A percentile compares a stretch with the other conserved stretches of the same genome.
phyloP scores from a whole-genome alignment of 2,797 vertebrate genomes.

The Acanthurus leucopareius region DNA sequence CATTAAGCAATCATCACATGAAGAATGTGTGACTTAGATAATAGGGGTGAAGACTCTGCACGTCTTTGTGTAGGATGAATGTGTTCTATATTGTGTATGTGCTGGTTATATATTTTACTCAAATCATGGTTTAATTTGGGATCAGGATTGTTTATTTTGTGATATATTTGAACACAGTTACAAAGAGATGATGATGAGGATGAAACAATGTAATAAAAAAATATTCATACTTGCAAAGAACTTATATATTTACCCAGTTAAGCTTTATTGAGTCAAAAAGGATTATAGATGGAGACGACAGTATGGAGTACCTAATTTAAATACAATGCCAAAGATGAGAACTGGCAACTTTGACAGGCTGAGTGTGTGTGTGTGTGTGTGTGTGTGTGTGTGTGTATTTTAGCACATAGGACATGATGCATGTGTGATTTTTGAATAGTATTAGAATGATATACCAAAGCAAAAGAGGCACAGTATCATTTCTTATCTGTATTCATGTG shows the following conservation, averaged over 20 bases:
- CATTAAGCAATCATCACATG: slow-evolving; percentile 35
- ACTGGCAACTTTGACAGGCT: slow-evolving; percentile 3
- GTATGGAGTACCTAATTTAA: background rate
- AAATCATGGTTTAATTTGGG: background rate
- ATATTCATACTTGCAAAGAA: too few species aligned
- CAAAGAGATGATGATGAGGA: background rate
- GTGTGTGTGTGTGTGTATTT: too few species aligned
- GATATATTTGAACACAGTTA: background rate
- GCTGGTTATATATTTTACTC: background rate
- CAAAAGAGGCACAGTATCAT: slow-evolving; percentile 38
- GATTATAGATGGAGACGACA: slow-evolving; percentile 8
- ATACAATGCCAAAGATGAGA: background rate
- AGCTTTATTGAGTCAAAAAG: slow-evolving; percentile 8
- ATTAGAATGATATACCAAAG: slow-evolving; percentile 37
- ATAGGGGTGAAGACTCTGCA: background rate
- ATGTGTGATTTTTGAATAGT: background rate
- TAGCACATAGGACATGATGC: background rate
- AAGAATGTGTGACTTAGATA: slow-evolving; percentile 14
- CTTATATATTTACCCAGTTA: too few species aligned
- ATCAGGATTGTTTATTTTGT: background rate
- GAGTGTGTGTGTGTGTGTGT: too few species aligned
- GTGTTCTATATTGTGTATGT: background rate
- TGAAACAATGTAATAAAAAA: background rate
- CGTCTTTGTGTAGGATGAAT: background rate
- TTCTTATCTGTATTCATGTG: slow-evolving; percentile 54